phyloP scores from a whole-genome alignment of 2,888 invertebrate genomes.

The Pseudococcus jackbeardsleyi region DNA sequence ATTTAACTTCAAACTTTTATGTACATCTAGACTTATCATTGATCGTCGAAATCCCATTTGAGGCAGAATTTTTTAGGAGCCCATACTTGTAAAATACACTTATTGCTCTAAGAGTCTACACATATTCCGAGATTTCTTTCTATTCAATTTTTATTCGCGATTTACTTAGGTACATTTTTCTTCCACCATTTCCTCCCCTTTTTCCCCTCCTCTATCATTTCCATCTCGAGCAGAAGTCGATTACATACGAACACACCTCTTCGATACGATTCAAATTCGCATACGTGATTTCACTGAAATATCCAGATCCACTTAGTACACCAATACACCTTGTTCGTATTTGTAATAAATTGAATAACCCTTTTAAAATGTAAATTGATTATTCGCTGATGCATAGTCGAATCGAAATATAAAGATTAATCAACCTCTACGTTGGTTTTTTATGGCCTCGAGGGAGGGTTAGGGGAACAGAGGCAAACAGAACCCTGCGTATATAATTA shows the following conservation, averaged over 20 bases:
- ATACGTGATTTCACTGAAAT: background rate
- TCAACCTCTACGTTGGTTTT: background rate
- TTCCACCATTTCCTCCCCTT: background rate
- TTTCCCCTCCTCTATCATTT: background rate
- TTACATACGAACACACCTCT: background rate
- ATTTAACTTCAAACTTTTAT: too few relatives aligned
- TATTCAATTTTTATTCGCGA: background rate
- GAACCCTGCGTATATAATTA: background rate
- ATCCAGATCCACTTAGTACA: background rate
- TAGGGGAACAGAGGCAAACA: background rate
- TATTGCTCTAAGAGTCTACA: background rate
- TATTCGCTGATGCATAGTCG: background rate
- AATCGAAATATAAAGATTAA: constrained; percentile 48
- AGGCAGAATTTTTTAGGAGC: too few relatives aligned
- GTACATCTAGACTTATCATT: too few relatives aligned
- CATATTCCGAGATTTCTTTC: background rate
- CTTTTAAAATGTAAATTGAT: constrained; percentile 55
- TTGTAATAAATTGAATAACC: constrained; percentile 41
- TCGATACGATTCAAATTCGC: background rate
- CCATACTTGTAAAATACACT: too few relatives aligned
- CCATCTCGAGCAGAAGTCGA: background rate
- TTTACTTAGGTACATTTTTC: background rate
- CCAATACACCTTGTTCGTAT: background rate
- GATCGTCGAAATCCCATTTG: too few relatives aligned
- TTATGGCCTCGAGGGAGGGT: too few relatives aligned